These are phyloP conservation scores for Nephrotoma flavescens DNA, from an alignment of 2,888 invertebrate species.

Conservation along the genomic window DNA sequence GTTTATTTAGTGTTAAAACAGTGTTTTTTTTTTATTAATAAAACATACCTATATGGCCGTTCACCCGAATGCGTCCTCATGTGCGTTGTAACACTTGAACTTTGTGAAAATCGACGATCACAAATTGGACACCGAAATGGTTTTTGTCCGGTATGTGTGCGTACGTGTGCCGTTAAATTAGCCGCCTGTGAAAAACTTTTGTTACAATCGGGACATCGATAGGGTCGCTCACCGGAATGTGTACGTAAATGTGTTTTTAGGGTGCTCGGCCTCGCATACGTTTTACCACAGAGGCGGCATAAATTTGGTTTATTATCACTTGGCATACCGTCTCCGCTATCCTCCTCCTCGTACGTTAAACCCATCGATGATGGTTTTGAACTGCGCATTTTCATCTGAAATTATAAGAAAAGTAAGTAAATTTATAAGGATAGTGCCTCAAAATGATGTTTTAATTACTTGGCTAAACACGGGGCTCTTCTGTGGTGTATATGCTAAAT, in stretches of 20 bases:
- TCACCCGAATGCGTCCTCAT: slow-evolving; percentile 99
- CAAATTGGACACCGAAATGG: slow-evolving; percentile 97
- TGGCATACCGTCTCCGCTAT: slow-evolving; percentile 24
- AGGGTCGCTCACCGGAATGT: slow-evolving; percentile 79
- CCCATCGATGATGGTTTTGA: slow-evolving; percentile 16
- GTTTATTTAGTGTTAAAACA: not conserved
- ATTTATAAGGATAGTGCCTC: not conserved
- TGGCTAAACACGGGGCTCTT: slow-evolving; percentile 6
- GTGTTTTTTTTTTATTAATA: not conserved
- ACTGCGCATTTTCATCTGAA: slow-evolving; percentile 10
- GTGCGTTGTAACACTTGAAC: slow-evolving; percentile 90
- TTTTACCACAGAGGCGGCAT: slow-evolving; percentile 91
- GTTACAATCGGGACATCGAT: slow-evolving; percentile 73
- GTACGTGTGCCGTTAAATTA: slow-evolving; percentile 91
- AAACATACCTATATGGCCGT: slow-evolving; percentile 65
- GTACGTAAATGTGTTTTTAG: slow-evolving; percentile 93
- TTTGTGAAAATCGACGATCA: slow-evolving; percentile 92
- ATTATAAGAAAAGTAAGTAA: not conserved
- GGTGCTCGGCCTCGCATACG: slow-evolving; percentile 91
- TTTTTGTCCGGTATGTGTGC: slow-evolving; percentile 86
- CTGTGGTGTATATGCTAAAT: slow-evolving; percentile 12
- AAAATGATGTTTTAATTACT: not conserved
- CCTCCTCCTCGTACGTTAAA: slow-evolving; percentile 49
- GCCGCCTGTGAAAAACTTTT: slow-evolving; percentile 98
- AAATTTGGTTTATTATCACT: slow-evolving; percentile 66